Evolutionary conservation across 2,113 vertebrate species (phyloP).

Genomic region (Pelvicachromis taeniatus): DNA sequence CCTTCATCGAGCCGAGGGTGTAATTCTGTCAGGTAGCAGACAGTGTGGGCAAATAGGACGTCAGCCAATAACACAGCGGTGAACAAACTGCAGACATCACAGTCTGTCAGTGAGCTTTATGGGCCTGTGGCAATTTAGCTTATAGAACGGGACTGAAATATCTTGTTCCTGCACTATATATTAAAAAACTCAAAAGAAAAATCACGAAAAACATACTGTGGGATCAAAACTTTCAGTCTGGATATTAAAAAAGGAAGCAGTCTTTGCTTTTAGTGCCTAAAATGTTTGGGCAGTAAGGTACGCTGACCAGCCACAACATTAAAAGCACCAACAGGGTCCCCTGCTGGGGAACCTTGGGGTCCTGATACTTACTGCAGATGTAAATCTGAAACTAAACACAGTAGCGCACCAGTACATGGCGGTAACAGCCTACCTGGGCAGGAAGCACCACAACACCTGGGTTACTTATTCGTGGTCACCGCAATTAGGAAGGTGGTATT

Average conservation of each 20-base stretch:
- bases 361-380: background rate
- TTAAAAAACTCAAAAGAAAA: background rate
- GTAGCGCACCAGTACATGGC: background rate
- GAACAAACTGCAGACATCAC: background rate
- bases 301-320: background rate
- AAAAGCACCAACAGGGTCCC: background rate
- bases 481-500: background rate
- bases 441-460: background rate
- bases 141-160: background rate
- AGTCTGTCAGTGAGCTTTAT: background rate
- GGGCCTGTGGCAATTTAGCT: conserved; percentile 4
- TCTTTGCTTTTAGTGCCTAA: background rate
- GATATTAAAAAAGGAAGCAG: background rate
- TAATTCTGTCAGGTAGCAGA: conserved; percentile 33
- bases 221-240: background rate
- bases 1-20: conserved; percentile 9
- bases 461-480: background rate
- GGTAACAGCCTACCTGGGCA: background rate
- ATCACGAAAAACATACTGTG: background rate
- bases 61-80: background rate
- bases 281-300: background rate
- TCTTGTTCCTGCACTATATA: background rate
- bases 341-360: background rate
- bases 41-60: conserved; percentile 17
- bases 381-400: background rate